phyloP scores from a whole-genome alignment of 2,113 vertebrate genomes.

The Pachyramphus minor region DNA sequence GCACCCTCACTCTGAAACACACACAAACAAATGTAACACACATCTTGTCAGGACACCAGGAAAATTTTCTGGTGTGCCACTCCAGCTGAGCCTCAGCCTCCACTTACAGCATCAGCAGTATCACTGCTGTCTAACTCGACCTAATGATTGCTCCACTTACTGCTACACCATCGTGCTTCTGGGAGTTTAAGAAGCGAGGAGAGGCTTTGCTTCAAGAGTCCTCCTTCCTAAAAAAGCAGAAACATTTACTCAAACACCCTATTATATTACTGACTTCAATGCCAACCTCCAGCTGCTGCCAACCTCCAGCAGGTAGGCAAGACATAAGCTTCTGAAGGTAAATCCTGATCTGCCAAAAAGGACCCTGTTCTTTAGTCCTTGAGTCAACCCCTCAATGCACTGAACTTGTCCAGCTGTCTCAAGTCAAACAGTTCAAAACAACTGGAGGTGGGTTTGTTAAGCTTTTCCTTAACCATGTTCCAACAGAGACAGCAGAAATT shows the following conservation, averaged over 20 bases:
- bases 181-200: not conserved
- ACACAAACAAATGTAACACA: rapidly evolving
- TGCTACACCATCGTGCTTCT: not conserved
- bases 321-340: not conserved
- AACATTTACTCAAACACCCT: not conserved
- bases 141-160: not conserved
- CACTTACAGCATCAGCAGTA: not conserved
- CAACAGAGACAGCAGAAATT: not conserved
- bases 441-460: not conserved
- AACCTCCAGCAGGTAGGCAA: not conserved
- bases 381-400: not conserved
- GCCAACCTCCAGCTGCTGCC: rapidly evolving
- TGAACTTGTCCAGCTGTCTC: not conserved
- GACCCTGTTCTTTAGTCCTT: not conserved
- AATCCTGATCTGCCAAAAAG: not conserved
- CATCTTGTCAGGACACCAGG: not conserved
- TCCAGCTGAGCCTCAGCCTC: not conserved
- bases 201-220: not conserved
- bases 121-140: not conserved
- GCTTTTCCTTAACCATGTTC: not conserved
- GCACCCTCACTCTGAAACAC: not conserved
- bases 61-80: not conserved
- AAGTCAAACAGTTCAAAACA: not conserved
- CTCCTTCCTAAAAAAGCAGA: not conserved
- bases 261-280: not conserved